phyloP scores from a whole-genome alignment of 2,797 vertebrate species.

The Hydrolagus colliei region DNA sequence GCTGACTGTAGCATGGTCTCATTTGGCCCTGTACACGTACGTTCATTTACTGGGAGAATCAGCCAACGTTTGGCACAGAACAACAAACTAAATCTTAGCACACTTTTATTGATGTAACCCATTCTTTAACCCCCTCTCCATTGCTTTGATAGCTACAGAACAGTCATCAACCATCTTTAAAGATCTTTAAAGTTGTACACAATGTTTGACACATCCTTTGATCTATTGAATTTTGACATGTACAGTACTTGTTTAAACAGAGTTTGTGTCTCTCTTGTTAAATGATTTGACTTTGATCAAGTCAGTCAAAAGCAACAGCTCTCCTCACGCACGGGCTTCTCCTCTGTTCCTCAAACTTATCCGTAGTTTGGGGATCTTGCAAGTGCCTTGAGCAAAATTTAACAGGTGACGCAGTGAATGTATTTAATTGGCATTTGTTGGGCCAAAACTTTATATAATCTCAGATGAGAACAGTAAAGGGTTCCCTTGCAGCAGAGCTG shows the following conservation, averaged over 20 bases:
- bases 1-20: neutral
- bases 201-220: slow-evolving; percentile 18
- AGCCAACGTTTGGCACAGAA: neutral
- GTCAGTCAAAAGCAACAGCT: slow-evolving; percentile 1
- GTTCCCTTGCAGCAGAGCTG: too few species aligned
- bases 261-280: neutral
- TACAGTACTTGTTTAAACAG: neutral
- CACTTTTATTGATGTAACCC: neutral
- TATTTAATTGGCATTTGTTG: too few species aligned
- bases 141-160: neutral
- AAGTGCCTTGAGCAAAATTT: neutral
- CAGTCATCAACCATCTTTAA: neutral
- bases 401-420: neutral
- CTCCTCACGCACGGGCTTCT: neutral
- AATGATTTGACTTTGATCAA: neutral
- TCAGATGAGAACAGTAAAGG: too few species aligned
- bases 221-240: neutral
- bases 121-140: neutral
- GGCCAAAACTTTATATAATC: too few species aligned
- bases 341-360: neutral
- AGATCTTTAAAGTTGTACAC: neutral
- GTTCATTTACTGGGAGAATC: neutral
- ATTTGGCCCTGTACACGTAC: neutral
- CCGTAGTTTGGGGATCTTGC: neutral
- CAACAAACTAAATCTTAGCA: slow-evolving; percentile 1